Percentiles rank a stretch among this genome's conserved stretches.
phyloP scores from a whole-genome alignment of 2,797 vertebrate genomes.

The Scolopax bukidnonensis region DNA sequence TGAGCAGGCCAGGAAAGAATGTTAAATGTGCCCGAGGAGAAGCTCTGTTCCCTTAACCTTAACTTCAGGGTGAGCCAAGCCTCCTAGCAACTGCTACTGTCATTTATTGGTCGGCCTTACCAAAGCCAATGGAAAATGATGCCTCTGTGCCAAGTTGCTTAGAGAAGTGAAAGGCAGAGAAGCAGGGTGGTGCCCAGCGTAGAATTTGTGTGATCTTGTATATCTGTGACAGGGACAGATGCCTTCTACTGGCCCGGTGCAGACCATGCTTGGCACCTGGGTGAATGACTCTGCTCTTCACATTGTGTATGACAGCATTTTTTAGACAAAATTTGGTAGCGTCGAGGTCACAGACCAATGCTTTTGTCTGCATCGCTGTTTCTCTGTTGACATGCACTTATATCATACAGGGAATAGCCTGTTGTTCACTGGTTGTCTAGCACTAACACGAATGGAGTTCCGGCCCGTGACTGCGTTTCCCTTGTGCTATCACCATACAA shows the following conservation, averaged over 20 bases:
- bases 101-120: not conserved
- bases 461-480: not conserved
- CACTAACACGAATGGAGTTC: not conserved
- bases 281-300: not conserved
- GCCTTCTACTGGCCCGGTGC: not conserved
- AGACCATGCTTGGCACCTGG: not conserved
- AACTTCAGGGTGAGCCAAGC: not conserved
- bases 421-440: not conserved
- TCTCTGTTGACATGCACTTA: not conserved
- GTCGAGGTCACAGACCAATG: not conserved
- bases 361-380: not conserved
- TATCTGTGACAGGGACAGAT: not conserved
- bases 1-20: not conserved
- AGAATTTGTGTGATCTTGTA: not conserved
- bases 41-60: not conserved
- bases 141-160: not conserved
- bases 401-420: not conserved
- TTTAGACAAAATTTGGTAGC: not conserved
- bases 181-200: not conserved
- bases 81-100: not conserved
- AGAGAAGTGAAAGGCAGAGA: not conserved
- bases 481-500: not conserved
- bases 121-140: not conserved
- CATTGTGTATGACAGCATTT: not conserved
- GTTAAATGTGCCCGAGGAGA: not conserved